Evolutionary conservation across 2,888 invertebrate species (phyloP).

Genomic region (Dione juno): DNA sequence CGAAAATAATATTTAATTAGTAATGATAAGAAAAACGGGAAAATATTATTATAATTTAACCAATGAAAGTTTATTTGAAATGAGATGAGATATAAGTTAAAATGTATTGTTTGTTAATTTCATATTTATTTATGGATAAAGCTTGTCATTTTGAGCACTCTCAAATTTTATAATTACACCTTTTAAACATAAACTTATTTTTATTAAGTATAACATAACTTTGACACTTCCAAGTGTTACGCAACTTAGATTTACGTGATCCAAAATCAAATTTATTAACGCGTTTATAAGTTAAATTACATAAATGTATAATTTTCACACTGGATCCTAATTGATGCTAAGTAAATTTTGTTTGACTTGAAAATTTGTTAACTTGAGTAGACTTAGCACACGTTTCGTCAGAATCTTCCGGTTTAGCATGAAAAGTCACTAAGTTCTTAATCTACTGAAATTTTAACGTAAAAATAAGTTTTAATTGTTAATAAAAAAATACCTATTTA

Average conservation of each 20-base stretch:
- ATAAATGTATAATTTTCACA: conserved; percentile 17
- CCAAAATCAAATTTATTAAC: conserved; percentile 26
- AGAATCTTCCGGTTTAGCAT: not conserved
- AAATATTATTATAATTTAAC: no score
- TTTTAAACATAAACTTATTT: not conserved
- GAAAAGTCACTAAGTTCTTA: not conserved
- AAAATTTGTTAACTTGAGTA: not conserved
- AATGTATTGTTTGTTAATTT: no score
- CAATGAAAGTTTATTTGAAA: no score
- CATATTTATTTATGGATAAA: no score
- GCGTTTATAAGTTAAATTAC: conserved; percentile 24
- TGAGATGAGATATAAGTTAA: no score
- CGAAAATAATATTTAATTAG: no score
- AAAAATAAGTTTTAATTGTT: not conserved
- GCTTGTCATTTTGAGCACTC: no score
- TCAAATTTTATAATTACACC: no score
- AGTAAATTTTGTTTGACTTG: conserved; percentile 7
- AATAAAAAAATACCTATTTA: no score
- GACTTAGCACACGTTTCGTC: not conserved
- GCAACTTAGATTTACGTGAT: not conserved
- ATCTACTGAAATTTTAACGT: not conserved
- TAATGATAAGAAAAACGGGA: no score
- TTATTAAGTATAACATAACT: no score
- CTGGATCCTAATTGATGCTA: conserved; percentile 16
- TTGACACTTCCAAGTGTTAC: conserved; percentile 14